Base-by-base conservation (phyloP, 2,113 vertebrate species). In the Nibea coibor region DNA sequence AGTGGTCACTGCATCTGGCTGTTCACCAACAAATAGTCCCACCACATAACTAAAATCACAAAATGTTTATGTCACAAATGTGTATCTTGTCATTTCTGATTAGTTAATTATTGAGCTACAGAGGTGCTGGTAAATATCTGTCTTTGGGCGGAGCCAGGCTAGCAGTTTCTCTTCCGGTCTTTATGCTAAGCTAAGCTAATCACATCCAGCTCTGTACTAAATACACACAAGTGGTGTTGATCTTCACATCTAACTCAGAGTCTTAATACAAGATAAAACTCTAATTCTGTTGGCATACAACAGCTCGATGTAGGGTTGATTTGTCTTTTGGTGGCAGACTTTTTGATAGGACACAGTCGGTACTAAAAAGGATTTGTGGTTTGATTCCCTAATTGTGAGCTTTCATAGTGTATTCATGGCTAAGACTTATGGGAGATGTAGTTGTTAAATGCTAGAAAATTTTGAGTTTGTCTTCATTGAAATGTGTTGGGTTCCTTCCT, bases 141-240 rank as follows among this genome's bases (percentile, higher is more conserved):
- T 10, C 51, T 17, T 19, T 39, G 9, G n/a, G 35, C 7, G 35
- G 35, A 35, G 35, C 35, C 35, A 74, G 12, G 53, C 20, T 48
- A 68, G 28, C 28, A 1, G 14, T 66, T 31, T 28, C 20, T 12
- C 42, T 14, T 14, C 15, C 39, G 5, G n/a, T 48, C 16, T 28
- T 53, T n/a, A 39, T 28, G 70, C 78, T 80, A 59, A 68, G 57
- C 57, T 63, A 71, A 4, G 63, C 70, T 39, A 39, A 39, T 9
- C 19, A 35, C 28, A 4, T 26, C 8, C 31, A 4, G 39, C 35
- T 31, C 8, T 50, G 61, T 48, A 10, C 5, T 53, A 2, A 16
- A 24, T 4, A 3, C 4, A 15, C 3, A 43, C 19, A 5, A 61
- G 31, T 20, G 24, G 24, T 9, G 11, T 16, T 3, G 6, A 7